Base-by-base conservation (phyloP, 2,888 invertebrate species). In the Aricia artaxerxes region DNA sequence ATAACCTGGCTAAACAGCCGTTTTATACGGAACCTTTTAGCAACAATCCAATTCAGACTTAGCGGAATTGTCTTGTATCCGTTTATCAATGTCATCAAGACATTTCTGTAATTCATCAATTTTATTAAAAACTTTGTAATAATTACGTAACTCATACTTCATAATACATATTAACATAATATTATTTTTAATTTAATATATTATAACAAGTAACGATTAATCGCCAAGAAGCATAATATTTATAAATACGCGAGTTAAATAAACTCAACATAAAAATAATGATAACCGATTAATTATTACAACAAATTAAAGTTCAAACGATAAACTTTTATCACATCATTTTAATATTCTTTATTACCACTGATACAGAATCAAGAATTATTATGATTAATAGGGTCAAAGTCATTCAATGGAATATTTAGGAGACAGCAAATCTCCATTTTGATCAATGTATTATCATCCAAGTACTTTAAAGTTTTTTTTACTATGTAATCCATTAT, bases 271-370 rank as follows among this genome's bases (percentile, higher is more conserved):
- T 38, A 69, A 35, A 69, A 69, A 69, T 35, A 69, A 69, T 13
- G 69, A 69, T 38, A 69, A 69, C 69, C 11, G 69, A 69, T 69
- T 69, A 69, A 69, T 69, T 69, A 69, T 69, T 69, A 69, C 16
- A 69, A 69, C 13, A 69, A 35, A 69, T 69, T 69, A 69, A 69
- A 69, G 69, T 69, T 69, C 69, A 69, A 35, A 35, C 35, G 35
- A 69, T 69, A 69, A 69, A 38, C 35, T 64, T 24, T 69, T 69
- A 16, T 35, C 35, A 69, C 13, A 13, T 69, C 9, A 35, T 69
- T 69, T 13, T 69, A 69, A 57, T 57, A 57, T 57, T 57, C 1
- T 57, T 57, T 57, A 16, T 57, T 4, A 44, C 7, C 9, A 53
- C 13, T 53, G 53, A 53, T 53, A 53, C 44, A 44, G 9, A 44